A percentile compares a stretch with the other conserved stretches of the same genome.
Evolutionary conservation across 2,888 invertebrate genomes (phyloP).

Genomic region (Leucophenga montana): DNA sequence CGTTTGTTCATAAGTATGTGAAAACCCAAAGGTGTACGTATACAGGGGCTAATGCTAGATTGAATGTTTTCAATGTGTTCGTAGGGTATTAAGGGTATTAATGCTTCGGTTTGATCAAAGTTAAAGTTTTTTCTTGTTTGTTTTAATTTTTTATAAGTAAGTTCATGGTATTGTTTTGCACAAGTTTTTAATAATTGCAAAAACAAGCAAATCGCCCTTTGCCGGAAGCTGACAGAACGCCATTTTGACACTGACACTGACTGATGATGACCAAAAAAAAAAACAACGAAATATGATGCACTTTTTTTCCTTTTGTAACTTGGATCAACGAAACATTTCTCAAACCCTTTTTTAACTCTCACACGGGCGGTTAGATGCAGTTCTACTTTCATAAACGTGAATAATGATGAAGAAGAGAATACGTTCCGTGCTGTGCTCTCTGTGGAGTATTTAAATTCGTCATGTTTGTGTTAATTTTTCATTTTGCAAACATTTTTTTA

Average conservation of each 20-base stretch:
- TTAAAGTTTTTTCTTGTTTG: constrained; percentile 4
- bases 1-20: too few relatives aligned
- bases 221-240: constrained; percentile 64
- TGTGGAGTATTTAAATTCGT: constrained; percentile 1
- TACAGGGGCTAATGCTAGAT: too few relatives aligned
- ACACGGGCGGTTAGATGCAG: background rate
- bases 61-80: too few relatives aligned
- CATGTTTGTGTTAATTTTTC: constrained; percentile 9
- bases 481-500: constrained; percentile 1
- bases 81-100: background rate
- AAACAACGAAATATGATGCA: background rate
- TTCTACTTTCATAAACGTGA: too few relatives aligned
- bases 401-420: too few relatives aligned
- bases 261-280: constrained; percentile 52
- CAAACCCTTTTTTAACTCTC: background rate
- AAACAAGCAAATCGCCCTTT: constrained; percentile 41
- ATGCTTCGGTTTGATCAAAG: background rate
- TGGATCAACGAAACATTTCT: background rate
- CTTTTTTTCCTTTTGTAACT: background rate
- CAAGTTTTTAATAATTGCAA: constrained; percentile 22
- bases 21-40: too few relatives aligned
- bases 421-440: too few relatives aligned
- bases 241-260: constrained; percentile 68
- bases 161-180: constrained; percentile 23
- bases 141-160: constrained; percentile 46